These are phyloP conservation scores for Accipiter cooperii DNA, from an alignment of 2,113 vertebrate genomes.

Conservation along the genomic window DNA sequence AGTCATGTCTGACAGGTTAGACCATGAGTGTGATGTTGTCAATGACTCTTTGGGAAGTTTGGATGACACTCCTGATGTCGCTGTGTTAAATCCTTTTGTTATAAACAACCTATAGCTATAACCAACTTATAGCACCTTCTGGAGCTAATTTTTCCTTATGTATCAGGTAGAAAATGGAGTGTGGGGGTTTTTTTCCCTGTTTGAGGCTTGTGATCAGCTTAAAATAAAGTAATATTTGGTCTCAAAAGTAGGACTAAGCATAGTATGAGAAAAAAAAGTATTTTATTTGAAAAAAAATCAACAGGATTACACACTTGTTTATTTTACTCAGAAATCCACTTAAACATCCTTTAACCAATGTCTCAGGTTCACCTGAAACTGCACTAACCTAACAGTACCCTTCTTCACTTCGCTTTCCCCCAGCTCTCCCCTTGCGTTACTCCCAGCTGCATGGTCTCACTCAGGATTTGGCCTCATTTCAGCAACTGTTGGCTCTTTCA, in stretches of 20 bases:
- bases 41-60: neutral
- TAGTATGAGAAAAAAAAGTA: neutral
- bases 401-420: too few relatives aligned
- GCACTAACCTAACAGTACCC: neutral
- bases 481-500: neutral
- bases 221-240: neutral
- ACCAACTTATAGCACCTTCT: neutral
- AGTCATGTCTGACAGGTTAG: neutral
- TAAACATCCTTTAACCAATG: neutral
- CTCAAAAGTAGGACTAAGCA: neutral
- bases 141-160: neutral
- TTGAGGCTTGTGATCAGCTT: neutral
- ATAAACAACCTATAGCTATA: neutral
- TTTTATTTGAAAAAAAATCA: neutral
- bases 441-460: neutral
- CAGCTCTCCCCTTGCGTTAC: neutral
- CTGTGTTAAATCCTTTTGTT: neutral
- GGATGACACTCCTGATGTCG: neutral
- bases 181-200: neutral
- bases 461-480: neutral
- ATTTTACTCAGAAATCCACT: neutral
- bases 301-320: too few relatives aligned
- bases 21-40: neutral
- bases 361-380: neutral
- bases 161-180: neutral